These are phyloP conservation scores for Neoaliturus tenellus DNA, from an alignment of 2,888 invertebrate genomes.

Conservation along the genomic window DNA sequence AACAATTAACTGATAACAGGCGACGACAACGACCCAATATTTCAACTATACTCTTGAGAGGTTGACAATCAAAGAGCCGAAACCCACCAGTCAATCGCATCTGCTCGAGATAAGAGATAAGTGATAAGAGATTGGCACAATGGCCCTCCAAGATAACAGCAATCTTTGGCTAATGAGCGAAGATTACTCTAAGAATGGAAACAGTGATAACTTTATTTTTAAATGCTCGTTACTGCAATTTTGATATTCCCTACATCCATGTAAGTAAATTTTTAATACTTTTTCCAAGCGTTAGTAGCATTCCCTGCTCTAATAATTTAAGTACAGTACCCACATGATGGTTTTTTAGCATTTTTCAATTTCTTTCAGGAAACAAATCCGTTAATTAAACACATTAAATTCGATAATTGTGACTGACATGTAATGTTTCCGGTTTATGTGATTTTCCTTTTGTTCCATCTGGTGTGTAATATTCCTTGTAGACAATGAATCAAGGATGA, in stretches of 20 bases:
- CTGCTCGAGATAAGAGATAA: constrained; percentile 6
- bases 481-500: no score
- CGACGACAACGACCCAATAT: not conserved
- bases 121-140: not conserved
- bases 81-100: constrained; percentile 1
- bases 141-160: not conserved
- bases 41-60: not conserved
- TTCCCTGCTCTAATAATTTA: no score
- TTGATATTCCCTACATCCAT: not conserved
- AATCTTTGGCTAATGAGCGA: not conserved
- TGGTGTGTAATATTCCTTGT: no score
- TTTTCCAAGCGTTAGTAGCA: no score
- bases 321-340: no score
- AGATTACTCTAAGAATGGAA: not conserved
- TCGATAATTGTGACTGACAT: no score
- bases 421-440: no score
- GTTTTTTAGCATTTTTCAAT: no score
- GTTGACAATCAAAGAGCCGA: constrained; percentile 18
- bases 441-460: no score
- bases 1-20: not conserved
- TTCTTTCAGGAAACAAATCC: no score
- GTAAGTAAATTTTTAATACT: no score
- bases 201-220: not conserved
- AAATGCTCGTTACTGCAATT: not conserved
- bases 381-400: no score